Conservation (phyloP, 2,888 invertebrate species). For the Orthonevra nobilis region DNA sequence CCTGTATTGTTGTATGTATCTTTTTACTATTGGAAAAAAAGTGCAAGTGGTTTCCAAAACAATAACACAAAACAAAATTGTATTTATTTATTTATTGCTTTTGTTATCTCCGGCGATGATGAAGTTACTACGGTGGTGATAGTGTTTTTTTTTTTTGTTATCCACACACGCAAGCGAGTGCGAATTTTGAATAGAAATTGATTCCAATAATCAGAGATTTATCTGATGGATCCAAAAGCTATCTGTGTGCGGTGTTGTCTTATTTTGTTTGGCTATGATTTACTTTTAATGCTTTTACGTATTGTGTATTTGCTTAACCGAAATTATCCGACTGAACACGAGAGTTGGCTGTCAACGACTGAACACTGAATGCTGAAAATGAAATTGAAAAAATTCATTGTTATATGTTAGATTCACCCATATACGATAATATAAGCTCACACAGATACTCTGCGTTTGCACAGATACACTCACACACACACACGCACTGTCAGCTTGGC, state of each 20-base stretch:
- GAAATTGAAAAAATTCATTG: constrained; percentile 62
- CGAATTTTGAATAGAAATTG: constrained; percentile 22
- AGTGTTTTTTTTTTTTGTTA: no score
- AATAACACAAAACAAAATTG: no score
- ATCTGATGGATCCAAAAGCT: constrained; percentile 49
- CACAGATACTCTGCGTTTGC: not conserved
- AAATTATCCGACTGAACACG: constrained; percentile 78
- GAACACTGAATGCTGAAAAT: constrained; percentile 69
- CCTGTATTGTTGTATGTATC: constrained; percentile 8
- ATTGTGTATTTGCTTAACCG: constrained; percentile 7
- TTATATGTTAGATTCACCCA: constrained; percentile 30
- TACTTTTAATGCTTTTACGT: constrained; percentile 4
- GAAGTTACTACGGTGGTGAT: no score
- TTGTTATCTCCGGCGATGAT: not conserved
- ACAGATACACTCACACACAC: no score
- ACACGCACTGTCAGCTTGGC: no score
- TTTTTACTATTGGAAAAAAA: no score
- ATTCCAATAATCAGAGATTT: constrained; percentile 26
- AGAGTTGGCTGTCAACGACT: constrained; percentile 80
- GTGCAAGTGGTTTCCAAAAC: constrained; percentile 29
- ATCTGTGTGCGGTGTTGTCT: constrained; percentile 9
- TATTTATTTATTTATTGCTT: not conserved
- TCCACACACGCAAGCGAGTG: constrained; percentile 27
- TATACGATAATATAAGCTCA: not conserved
- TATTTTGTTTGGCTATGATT: not conserved